A percentile compares a stretch with the other conserved stretches of the same genome.
Evolutionary conservation across 2,888 invertebrate species (phyloP).

Genomic region (Timema cristinae): DNA sequence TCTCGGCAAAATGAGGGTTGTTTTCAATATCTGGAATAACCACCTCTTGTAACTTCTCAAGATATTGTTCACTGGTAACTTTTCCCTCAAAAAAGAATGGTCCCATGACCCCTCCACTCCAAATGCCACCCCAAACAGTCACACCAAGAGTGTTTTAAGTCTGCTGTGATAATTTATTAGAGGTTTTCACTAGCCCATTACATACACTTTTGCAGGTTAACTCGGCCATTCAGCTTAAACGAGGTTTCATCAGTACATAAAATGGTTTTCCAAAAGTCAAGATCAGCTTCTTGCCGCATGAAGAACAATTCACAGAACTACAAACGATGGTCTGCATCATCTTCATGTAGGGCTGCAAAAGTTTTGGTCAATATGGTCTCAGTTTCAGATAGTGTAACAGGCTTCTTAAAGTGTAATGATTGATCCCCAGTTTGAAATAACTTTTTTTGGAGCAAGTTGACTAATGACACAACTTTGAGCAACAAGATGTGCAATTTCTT

Average conservation of each 20-base stretch:
- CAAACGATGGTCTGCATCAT: not conserved
- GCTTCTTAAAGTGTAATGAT: not conserved
- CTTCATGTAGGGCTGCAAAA: not conserved
- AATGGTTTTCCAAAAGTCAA: not conserved
- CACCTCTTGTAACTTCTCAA: constrained; percentile 5
- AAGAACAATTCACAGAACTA: too few species aligned
- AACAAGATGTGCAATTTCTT: not conserved
- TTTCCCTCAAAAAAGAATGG: not conserved
- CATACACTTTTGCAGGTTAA: too few species aligned
- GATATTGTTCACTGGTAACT: not conserved
- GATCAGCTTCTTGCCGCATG: too few species aligned
- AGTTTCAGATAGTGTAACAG: not conserved
- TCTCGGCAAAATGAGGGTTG: not conserved
- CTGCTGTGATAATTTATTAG: not conserved
- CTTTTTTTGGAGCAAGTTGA: too few species aligned
- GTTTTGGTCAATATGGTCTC: not conserved
- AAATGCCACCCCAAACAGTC: not conserved
- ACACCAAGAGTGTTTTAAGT: not conserved
- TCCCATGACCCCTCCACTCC: not conserved
- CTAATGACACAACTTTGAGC: too few species aligned
- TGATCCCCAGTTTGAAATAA: too few species aligned
- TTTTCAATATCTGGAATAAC: not conserved
- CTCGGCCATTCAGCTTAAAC: not conserved
- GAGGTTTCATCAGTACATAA: not conserved
- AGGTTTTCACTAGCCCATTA: not conserved